Conservation (phyloP, 2,113 vertebrate genomes). For the Telmatochromis sp. region DNA sequence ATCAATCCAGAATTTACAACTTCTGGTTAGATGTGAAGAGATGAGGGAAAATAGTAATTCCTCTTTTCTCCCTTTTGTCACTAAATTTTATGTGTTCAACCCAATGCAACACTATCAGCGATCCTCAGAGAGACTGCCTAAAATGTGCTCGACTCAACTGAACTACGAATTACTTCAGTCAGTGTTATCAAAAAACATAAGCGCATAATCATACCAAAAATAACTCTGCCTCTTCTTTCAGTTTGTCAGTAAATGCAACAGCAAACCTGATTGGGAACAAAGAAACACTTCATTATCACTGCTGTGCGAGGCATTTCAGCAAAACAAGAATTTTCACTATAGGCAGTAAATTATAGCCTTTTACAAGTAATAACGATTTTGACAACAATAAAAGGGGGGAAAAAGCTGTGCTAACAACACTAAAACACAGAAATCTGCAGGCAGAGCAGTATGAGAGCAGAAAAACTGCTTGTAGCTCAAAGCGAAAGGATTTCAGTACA, state of each 20-base stretch:
- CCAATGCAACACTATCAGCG: not conserved
- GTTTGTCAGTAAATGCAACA: slow-evolving; percentile 82
- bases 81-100: not conserved
- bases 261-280: slow-evolving; percentile 77
- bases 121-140: not conserved
- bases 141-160: not conserved
- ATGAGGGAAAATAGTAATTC: not conserved
- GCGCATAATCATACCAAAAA: slow-evolving; percentile 76
- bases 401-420: not conserved
- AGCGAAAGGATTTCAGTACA: slow-evolving; percentile 2
- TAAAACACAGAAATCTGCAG: not conserved
- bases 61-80: not conserved
- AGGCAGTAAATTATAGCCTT: not conserved
- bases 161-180: not conserved
- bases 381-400: not conserved
- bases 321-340: not conserved
- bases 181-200: not conserved
- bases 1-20: not conserved
- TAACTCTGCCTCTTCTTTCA: slow-evolving; percentile 77
- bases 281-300: not conserved
- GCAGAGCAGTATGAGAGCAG: not conserved
- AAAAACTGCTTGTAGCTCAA: not conserved
- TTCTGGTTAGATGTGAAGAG: not conserved
- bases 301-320: not conserved
- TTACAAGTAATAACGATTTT: not conserved